Conservation (phyloP, 2,113 vertebrate species). For the Marmota flaviventris region DNA sequence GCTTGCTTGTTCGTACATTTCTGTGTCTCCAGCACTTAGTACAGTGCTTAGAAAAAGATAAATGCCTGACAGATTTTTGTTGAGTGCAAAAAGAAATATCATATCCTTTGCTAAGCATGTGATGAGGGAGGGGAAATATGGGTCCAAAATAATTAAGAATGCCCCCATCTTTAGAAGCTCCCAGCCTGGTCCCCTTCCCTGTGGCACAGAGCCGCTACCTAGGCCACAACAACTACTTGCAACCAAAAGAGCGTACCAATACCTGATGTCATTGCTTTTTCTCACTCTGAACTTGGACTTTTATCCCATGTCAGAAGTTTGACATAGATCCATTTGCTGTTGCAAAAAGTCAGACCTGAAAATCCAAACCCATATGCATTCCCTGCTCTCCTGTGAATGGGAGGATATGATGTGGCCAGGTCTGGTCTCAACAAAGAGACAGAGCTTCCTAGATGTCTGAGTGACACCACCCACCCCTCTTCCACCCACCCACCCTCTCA, state of each 20-base stretch:
- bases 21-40: not conserved
- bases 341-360: slow-evolving; percentile 18
- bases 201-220: not conserved
- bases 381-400: not conserved
- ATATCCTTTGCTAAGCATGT: not conserved
- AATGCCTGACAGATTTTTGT: not conserved
- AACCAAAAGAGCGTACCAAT: not conserved
- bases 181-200: not conserved
- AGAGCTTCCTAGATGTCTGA: slow-evolving; percentile 20
- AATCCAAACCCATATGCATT: not conserved
- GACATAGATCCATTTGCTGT: not conserved
- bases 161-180: not conserved
- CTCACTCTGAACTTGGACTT: not conserved
- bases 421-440: not conserved
- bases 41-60: not conserved
- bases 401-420: not conserved
- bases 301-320: slow-evolving; percentile 17
- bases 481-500: not conserved
- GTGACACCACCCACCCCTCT: not conserved
- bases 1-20: not conserved
- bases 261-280: not conserved
- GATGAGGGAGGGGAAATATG: not conserved
- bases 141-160: not conserved
- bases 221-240: not conserved
- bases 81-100: not conserved